phyloP scores from a whole-genome alignment of 2,797 vertebrate genomes.

The Sebastes flavidus region DNA sequence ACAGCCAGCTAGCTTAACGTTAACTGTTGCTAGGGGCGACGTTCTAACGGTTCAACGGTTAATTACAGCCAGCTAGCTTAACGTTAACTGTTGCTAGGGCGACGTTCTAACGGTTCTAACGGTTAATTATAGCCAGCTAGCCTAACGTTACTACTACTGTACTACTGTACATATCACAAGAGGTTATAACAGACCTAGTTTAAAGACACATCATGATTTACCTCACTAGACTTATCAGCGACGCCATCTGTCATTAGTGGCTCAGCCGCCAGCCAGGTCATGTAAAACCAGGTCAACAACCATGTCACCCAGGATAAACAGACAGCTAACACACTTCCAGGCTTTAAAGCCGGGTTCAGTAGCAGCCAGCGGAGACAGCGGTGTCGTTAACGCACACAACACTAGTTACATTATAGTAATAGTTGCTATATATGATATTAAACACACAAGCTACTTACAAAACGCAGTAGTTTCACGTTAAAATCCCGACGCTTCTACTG shows the following conservation, averaged over 20 bases:
- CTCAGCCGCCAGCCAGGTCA: conserved; percentile 14
- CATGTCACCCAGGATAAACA: not conserved
- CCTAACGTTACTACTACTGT: not conserved
- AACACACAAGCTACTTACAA: conserved; percentile 44
- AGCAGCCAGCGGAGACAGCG: not conserved
- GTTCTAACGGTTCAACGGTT: too few species aligned
- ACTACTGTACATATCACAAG: not conserved
- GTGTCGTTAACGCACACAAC: not conserved
- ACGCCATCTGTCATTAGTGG: conserved; percentile 8
- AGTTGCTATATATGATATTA: not conserved
- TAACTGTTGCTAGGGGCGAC: not conserved
- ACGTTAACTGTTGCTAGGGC: not conserved
- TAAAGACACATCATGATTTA: not conserved
- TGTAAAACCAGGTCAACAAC: conserved; percentile 53
- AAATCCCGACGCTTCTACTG: conserved; percentile 50
- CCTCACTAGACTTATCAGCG: not conserved
- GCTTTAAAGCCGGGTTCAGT: conserved; percentile 3
- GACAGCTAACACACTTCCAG: conserved; percentile 13
- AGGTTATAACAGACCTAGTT: not conserved
- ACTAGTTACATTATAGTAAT: rapidly evolving
- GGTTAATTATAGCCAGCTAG: not conserved
- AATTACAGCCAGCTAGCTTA: not conserved
- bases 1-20: not conserved
- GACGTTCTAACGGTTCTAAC: too few species aligned
- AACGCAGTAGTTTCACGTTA: conserved; percentile 27